Base-by-base conservation (phyloP, 2,888 invertebrate genomes). In the Sesamia inferens region DNA sequence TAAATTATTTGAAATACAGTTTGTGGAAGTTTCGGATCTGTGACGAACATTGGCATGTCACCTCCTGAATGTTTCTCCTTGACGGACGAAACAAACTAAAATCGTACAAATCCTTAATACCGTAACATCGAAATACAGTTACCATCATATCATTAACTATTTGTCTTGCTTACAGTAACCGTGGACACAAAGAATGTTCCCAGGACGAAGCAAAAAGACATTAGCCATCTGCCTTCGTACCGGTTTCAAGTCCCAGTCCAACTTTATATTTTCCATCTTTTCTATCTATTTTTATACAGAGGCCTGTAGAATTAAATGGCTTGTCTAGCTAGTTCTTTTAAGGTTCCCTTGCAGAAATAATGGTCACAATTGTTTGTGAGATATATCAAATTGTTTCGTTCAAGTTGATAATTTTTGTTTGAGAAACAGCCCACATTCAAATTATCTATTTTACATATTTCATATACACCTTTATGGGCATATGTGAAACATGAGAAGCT, bases 181-280 rank as follows among this genome's bases (percentile, higher is more conserved):
- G 39, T 61, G 78, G 76, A 68, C 77, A 76, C 79, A 77, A 84
- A 90, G 93, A 94, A 94, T 95, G 93, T 94, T 94, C 94, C 90
- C 94, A 94, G 84, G 87, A 81, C 76, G 74, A 82, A 90, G 88
- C 89, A 93, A 93, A 94, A 94, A 94, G 92, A 88, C 90, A 88
- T 80, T 75, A 69, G 76, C 88, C 94, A 94, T 92, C 95, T 94
- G 94, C 92, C 90, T 83, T 62, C 88, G 86, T 93, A 95, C 95
- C 95, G 94, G 95, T 95, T 95, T 87, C 86, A 77, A 79, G 67
- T 76, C 73, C 65, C 66, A 68, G 76, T 78, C 81, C 77, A 71
- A 82, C 85, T 90, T 93, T 94, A 94, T 93, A 89, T 93, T 93
- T 92, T 92, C 92, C 93, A 92, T 93, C 89, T 91, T 82, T 90